These are phyloP conservation scores for Panopea generosa DNA, from an alignment of 2,888 invertebrate genomes.

Conservation along the genomic window DNA sequence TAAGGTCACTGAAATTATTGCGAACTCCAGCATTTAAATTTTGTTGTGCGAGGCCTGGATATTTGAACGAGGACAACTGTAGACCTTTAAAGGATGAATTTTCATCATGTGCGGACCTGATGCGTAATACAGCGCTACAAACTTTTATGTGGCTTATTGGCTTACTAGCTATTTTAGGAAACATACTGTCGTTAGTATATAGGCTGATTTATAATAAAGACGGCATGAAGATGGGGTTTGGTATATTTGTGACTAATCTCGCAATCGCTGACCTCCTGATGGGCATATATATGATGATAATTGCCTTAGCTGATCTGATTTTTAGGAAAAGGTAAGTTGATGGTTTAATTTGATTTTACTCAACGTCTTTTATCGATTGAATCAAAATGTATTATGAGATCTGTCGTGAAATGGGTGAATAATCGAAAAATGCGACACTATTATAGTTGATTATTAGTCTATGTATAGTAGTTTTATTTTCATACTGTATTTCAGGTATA, in stretches of 20 bases:
- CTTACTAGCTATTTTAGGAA: slow-evolving; percentile 55
- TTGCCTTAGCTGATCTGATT: slow-evolving; percentile 68
- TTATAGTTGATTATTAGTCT: too few species aligned
- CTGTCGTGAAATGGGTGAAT: too few species aligned
- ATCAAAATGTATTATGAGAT: too few species aligned
- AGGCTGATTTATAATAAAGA: slow-evolving; percentile 29
- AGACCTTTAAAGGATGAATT: slow-evolving; percentile 22
- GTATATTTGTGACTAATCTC: slow-evolving; percentile 54
- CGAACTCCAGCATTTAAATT: slow-evolving; percentile 7
- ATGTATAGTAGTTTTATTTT: too few species aligned
- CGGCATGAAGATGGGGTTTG: slow-evolving; percentile 31
- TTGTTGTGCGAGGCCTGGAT: slow-evolving; percentile 7
- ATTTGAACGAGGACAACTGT: slow-evolving; percentile 54
- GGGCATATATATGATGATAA: slow-evolving; percentile 39
- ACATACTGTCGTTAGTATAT: slow-evolving; percentile 49
- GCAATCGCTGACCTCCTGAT: slow-evolving; percentile 46
- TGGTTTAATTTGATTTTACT: too few species aligned
- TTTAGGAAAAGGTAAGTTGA: too few species aligned
- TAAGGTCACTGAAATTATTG: not conserved
- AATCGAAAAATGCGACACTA: too few species aligned
- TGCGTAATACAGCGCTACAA: slow-evolving; percentile 54
- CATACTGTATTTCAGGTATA: too few species aligned
- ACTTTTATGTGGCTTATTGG: slow-evolving; percentile 63
- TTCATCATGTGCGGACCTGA: slow-evolving; percentile 69
- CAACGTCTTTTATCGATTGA: too few species aligned